Base-by-base conservation (phyloP, 1,140 invertebrate species). In the Cylas formicarius region DNA sequence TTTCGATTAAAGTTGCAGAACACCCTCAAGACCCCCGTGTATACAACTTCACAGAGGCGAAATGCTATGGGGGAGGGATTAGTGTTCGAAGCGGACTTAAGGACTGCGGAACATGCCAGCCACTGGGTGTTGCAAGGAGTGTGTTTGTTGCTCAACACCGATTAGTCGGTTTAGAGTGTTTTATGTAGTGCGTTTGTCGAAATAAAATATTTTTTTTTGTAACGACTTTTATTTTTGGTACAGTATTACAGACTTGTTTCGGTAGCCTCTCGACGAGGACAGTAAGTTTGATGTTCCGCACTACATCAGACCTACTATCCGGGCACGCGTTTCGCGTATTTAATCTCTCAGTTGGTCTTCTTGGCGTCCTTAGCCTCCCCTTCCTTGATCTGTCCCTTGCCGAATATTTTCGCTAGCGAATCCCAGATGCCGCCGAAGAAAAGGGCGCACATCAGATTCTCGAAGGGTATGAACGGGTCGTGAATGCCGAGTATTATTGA, bases 391-490 rank as follows among this genome's bases (percentile, higher is more conserved):
- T 84, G 82, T 27, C 81, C 84, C 50, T 76, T 77, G 46, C 86
- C 85, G 32, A 90, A 73, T 16, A 90, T 75, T 63, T 84, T 85
- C 34, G 86, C 83, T 53, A 97, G 70, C 14, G 91, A 91, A 72
- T 99, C 96, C 86, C 91, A 97, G 62, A 99, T 90, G 38, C 96
- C 96, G 35, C 96, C 96, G 66, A 99, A 79, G 73, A 97, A 97
- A 29, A 99, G 72, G 10, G 93, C 90, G 67, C 94, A 98, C 70
- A 93, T 87, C 16, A 99, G 73, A 69, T 99, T 99, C 72, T 99
- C 96, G 63, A 99, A 95, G 28, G 96, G 96, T 50, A 94, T 78
- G 68, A 99, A 97, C 28, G 96, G 96, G 77, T 99, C 96, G 58
- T 95, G 90, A 58, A 99, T 97, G 41, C 94, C 91, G 43, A 99